These are phyloP conservation scores for Leucoptera coffeella DNA, from an alignment of 2,888 invertebrate species.

Conservation along the genomic window DNA sequence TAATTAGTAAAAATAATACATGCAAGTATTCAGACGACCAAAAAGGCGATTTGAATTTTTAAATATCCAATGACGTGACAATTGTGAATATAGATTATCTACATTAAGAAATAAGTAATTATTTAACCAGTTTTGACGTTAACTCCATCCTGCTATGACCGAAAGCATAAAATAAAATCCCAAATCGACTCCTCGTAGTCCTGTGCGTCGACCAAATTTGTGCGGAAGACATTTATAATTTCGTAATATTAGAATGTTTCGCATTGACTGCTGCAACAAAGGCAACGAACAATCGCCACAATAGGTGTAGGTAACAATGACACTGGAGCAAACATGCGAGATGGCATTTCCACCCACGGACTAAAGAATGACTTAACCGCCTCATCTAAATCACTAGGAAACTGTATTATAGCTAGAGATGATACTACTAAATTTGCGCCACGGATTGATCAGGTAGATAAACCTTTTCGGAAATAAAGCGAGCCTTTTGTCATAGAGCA, in stretches of 20 bases:
- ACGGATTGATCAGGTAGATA: too few relatives aligned
- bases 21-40: too few relatives aligned
- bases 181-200: conserved; percentile 9
- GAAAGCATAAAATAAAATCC: background rate
- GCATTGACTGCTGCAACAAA: conserved; percentile 40
- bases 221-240: conserved; percentile 51
- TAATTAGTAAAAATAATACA: too few relatives aligned
- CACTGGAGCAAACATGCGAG: conserved; percentile 47
- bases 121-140: too few relatives aligned
- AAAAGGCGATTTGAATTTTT: too few relatives aligned
- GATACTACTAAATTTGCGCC: too few relatives aligned
- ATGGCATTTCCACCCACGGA: conserved; percentile 17
- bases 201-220: conserved; percentile 11
- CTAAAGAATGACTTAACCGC: conserved; percentile 10
- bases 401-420: too few relatives aligned
- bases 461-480: background rate
- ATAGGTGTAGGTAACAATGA: conserved; percentile 50
- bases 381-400: too few relatives aligned
- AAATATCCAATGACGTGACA: too few relatives aligned
- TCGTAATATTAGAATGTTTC: conserved; percentile 53
- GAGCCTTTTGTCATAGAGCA: conserved; percentile 31
- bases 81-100: too few relatives aligned
- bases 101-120: too few relatives aligned
- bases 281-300: conserved; percentile 35
- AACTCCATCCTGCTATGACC: too few relatives aligned